These are phyloP conservation scores for Acipenser oxyrinchus DNA, from an alignment of 2,797 vertebrate species.

Conservation along the genomic window DNA sequence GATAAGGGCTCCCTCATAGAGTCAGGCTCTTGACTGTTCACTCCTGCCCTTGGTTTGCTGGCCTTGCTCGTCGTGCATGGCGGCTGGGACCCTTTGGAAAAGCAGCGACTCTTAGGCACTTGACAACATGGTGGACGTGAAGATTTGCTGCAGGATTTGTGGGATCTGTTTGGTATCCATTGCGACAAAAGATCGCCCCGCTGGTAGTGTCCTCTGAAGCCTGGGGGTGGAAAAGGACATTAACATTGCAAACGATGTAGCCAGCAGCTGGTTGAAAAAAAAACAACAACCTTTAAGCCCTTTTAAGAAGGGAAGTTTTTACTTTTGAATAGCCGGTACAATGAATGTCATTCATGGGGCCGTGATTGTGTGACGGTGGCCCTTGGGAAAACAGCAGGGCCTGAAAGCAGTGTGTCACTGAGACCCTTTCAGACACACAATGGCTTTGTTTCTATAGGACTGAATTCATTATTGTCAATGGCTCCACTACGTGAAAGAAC, in stretches of 20 bases:
- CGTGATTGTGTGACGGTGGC: conserved; percentile 29
- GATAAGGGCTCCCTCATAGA: too few species aligned
- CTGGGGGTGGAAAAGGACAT: conserved; percentile 48
- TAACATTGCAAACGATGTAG: conserved; percentile 46
- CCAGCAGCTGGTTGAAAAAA: background rate
- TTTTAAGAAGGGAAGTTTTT: conserved; percentile 31
- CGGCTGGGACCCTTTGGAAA: too few species aligned
- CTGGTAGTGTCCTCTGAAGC: conserved; percentile 86
- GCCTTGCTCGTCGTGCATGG: too few species aligned
- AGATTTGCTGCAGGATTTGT: conserved; percentile 95
- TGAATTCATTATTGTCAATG: conserved; percentile 23
- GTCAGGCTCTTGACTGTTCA: too few species aligned
- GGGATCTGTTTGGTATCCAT: conserved; percentile 97
- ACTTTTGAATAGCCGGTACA: conserved; percentile 31
- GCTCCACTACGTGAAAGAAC: conserved; percentile 22
- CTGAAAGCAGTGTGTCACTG: conserved; percentile 22
- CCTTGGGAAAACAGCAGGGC: conserved; percentile 34
- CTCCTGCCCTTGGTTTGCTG: too few species aligned
- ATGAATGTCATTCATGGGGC: conserved; percentile 29
- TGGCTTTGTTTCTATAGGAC: conserved; percentile 21
- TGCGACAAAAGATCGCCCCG: conserved; percentile 88
- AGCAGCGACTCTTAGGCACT: conserved; percentile 52
- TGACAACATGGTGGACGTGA: conserved; percentile 88
- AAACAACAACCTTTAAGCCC: background rate
- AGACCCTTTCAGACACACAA: conserved; percentile 33